These are phyloP conservation scores for Pseudachorutes palmiensis DNA, from an alignment of 1,140 invertebrate genomes.

Conservation along the genomic window DNA sequence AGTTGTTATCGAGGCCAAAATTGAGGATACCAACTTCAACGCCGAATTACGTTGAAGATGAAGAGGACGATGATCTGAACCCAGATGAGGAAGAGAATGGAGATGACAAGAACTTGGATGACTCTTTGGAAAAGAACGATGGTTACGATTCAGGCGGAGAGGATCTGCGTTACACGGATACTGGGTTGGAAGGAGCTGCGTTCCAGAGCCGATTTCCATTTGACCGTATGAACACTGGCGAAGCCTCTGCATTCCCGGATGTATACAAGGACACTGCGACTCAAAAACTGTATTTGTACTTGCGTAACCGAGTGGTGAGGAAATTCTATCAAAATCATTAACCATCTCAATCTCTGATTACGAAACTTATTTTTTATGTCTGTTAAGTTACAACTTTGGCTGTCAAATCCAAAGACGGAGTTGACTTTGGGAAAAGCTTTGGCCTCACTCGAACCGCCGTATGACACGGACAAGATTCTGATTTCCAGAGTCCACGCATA, in stretches of 20 bases:
- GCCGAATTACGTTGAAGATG: conserved; percentile 9
- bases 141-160: conserved; percentile 15
- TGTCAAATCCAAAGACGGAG: conserved; percentile 91
- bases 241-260: conserved; percentile 88
- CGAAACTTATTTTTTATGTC: conserved; percentile 19
- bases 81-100: neutral
- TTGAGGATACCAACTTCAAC: neutral
- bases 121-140: neutral
- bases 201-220: conserved; percentile 88
- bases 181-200: conserved; percentile 78
- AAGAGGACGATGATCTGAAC: conserved; percentile 14
- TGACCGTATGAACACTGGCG: conserved; percentile 88
- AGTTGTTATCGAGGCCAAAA: conserved; percentile 5
- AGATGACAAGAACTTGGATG: conserved; percentile 18
- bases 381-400: conserved; percentile 81
- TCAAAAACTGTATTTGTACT: conserved; percentile 83
- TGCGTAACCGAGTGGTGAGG: conserved; percentile 75
- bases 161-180: neutral
- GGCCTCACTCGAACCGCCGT: conserved; percentile 76
- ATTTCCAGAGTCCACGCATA: conserved; percentile 81
- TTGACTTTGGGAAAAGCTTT: conserved; percentile 73
- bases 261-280: conserved; percentile 67
- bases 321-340: conserved; percentile 5
- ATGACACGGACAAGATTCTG: conserved; percentile 79
- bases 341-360: neutral